Base-by-base conservation (phyloP, 2,113 vertebrate genomes). In the Motacilla tschutschensis region DNA sequence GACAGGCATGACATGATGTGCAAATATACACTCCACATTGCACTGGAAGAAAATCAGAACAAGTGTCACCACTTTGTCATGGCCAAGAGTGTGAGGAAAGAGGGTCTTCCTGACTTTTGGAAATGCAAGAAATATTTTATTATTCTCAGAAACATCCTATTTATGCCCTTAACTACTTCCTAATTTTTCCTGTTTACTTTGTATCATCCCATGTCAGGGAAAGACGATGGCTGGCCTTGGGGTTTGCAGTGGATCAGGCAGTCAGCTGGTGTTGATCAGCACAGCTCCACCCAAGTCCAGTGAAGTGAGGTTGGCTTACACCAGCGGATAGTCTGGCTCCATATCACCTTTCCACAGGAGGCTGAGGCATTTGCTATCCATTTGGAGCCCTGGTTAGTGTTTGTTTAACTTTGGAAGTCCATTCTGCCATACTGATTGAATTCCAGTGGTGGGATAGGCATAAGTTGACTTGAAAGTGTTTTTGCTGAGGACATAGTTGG, bases 1-100 rank as follows among this genome's bases (percentile, higher is more conserved):
- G 90, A 90, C 90, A 93, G 60, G 88, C 92, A 91, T 92, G 92
- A 91, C 88, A 85, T 77, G 93, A 90, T 92, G 90, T 92, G 88
- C 90, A 93, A 93, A 92, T 82, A 76, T 77, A 82, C 50, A 13
- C 67, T 87, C 78, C 76, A 41, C 79, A 79, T 59, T 66, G 64
- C 44, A 7, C 64, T 66, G 72, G 87, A 22, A 78, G 59, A 79
- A 71, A 57, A 41, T 0, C 64, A 41, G 51, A 86, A 74, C 6
- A 36, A 81, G 81, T 76, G 64, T 92, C 93, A 84, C 78, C 72
- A 41, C 86, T 88, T 70, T 77, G 69, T 90, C 84, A 50, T 17
- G 81, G 82, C 79, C 64, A 48, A 17, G 48, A 79, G 29, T 21
- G 24, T 41, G 75, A 88, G 60, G 29, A 29, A 44, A 44, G 40